These are phyloP conservation scores for roundworm (Caenorhabditis elegans) DNA, from an alignment of 1,140 invertebrate genomes.

Conservation along the genomic window DNA sequence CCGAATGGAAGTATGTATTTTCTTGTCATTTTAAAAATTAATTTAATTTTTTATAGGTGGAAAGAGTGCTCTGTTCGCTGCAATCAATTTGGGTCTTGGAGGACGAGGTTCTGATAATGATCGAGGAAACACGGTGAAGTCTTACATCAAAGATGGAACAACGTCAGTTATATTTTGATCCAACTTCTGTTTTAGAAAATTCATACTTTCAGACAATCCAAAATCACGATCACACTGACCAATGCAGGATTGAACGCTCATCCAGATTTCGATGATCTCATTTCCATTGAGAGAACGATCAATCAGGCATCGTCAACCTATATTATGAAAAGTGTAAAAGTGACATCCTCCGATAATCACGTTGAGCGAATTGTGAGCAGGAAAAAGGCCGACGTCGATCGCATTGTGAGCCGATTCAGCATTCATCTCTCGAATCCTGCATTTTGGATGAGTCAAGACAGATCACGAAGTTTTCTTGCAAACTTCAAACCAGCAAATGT, in stretches of 20 bases:
- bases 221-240: conserved; percentile 29
- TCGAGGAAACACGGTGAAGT: conserved; percentile 42
- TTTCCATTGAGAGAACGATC: conserved; percentile 37
- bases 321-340: conserved; percentile 13
- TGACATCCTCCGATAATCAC: neutral
- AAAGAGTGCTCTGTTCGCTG: conserved; percentile 53
- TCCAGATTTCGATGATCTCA: conserved; percentile 2
- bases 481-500: conserved; percentile 46
- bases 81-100: conserved; percentile 52
- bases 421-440: conserved; percentile 53
- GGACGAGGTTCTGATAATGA: conserved; percentile 46
- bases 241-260: conserved; percentile 23
- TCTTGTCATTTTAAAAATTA: neutral
- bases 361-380: conserved; percentile 24
- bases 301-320: conserved; percentile 17
- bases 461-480: conserved; percentile 39
- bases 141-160: conserved; percentile 49
- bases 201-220: conserved; percentile 23
- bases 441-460: conserved; percentile 52
- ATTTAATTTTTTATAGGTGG: conserved; percentile 41
- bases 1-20: conserved; percentile 52
- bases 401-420: conserved; percentile 40
- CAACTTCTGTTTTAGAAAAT: neutral
- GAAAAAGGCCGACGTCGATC: conserved; percentile 45
- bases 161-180: conserved; percentile 3